Percentiles rank a stretch among this genome's conserved stretches.
Evolutionary conservation across 2,888 invertebrate species (phyloP).

Genomic region (Graphium colonna): DNA sequence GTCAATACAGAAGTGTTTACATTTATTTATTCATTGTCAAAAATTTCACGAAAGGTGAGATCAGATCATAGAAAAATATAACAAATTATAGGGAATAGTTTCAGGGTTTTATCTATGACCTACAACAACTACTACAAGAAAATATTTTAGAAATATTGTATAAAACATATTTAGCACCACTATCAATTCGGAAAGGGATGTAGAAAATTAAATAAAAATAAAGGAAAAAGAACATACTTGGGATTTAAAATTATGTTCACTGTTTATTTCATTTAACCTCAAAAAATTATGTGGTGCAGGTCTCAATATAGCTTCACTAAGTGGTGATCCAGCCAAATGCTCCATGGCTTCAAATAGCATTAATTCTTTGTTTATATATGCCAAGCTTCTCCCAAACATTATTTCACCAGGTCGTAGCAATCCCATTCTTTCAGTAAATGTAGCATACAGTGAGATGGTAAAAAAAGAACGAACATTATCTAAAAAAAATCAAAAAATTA

Average conservation of each 20-base stretch:
- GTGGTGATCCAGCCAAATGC: constrained; percentile 78
- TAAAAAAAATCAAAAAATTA: constrained; percentile 40
- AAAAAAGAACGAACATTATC: constrained; percentile 58
- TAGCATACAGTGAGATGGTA: constrained; percentile 55
- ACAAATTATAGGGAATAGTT: too few relatives aligned
- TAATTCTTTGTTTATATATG: constrained; percentile 70
- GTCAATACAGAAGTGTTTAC: too few relatives aligned
- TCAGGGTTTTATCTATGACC: too few relatives aligned
- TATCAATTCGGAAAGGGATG: too few relatives aligned
- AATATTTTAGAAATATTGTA: too few relatives aligned
- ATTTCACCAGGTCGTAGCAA: constrained; percentile 49
- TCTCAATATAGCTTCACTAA: constrained; percentile 78
- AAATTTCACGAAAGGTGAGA: too few relatives aligned
- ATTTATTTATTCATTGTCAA: too few relatives aligned
- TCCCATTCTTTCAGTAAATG: constrained; percentile 58
- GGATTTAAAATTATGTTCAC: constrained; percentile 38
- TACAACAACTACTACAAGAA: too few relatives aligned
- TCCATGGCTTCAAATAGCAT: constrained; percentile 82
- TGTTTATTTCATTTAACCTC: constrained; percentile 26
- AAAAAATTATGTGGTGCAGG: constrained; percentile 74
- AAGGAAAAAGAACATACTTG: constrained; percentile 50
- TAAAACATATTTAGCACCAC: too few relatives aligned
- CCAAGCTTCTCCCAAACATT: constrained; percentile 46
- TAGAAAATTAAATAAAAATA: too few relatives aligned
- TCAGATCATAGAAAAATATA: too few relatives aligned